Evolutionary conservation across 1,140 invertebrate genomes (phyloP).

Genomic region (Limonius californicus): DNA sequence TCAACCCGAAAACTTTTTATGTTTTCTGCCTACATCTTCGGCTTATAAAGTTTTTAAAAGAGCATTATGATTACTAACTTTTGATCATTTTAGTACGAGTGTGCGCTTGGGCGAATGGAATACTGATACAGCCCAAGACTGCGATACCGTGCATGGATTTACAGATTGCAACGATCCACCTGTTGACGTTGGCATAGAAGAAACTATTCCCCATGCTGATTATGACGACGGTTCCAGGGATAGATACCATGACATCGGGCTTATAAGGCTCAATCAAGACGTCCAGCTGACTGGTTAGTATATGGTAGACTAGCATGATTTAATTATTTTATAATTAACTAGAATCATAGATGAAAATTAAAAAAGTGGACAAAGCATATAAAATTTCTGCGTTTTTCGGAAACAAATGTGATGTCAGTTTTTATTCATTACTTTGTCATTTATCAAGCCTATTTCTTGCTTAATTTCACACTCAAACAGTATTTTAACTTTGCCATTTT

Average conservation of each 20-base stretch:
- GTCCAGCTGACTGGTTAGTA: constrained; percentile 36
- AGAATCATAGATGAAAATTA: too few relatives aligned
- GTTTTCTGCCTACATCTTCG: too few relatives aligned
- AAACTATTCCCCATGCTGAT: constrained; percentile 32
- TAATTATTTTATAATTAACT: too few relatives aligned
- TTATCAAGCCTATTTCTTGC: too few relatives aligned
- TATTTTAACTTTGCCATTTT: too few relatives aligned
- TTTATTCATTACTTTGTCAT: too few relatives aligned
- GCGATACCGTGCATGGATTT: constrained; percentile 42
- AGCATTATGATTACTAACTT: not conserved
- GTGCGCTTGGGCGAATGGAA: constrained; percentile 64
- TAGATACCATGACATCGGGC: constrained; percentile 40
- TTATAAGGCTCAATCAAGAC: constrained; percentile 28
- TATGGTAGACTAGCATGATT: not conserved
- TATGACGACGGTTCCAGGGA: constrained; percentile 30
- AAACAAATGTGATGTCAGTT: too few relatives aligned
- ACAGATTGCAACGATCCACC: constrained; percentile 35
- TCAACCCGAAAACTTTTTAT: too few relatives aligned
- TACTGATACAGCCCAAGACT: constrained; percentile 54
- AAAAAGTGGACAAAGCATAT: too few relatives aligned
- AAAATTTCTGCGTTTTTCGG: too few relatives aligned
- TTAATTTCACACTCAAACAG: too few relatives aligned
- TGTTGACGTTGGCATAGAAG: constrained; percentile 38
- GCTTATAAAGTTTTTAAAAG: not conserved
- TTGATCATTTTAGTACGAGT: constrained; percentile 45